Base-by-base conservation (phyloP, 2,113 vertebrate species). In the Oreochromis niloticus region DNA sequence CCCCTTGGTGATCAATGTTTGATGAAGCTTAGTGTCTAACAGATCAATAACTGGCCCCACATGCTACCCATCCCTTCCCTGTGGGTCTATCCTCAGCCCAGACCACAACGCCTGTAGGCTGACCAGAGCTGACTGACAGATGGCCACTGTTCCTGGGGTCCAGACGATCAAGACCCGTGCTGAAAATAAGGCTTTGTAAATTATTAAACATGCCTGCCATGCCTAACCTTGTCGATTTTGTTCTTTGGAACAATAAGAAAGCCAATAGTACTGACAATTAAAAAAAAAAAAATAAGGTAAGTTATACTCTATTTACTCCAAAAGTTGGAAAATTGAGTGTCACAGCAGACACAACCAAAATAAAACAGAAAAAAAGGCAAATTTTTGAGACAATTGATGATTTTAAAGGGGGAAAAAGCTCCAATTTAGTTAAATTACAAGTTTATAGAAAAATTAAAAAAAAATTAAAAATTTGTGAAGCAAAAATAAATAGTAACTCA, bases 121-220 rank as follows among this genome's bases (percentile, higher is more conserved):
- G 84, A 86, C 73, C 30, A 46, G 83, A 43, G 83, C 87, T 22
- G 55, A 16, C 91, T 86, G 94, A 92, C 95, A 96, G 95, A 95
- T 95, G 95, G 95, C 57, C 91, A 86, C 93, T 95, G 87, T 95
- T 93, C 92, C 90, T 14, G 88, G 84, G 84, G 50, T 87, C 36
- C 81, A 52, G 19, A 81, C 55, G 54, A 91, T 85, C 81, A 85
- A 84, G 71, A 91, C 68, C 19, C 83, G 68, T 9, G 7, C 80
- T 14, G 11, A 43, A 90, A 71, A 87, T 57, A 59, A 19, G 52
- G 68, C 71, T 85, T 43, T 78, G 63, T 91, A 83, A 94, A 94
- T 95, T 91, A 94, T 93, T 94, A 71, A 94, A 78, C 9, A 68
- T 68, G 34, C 19, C 61, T 68, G 19, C 61, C 34, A 66, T 66